Evolutionary conservation across 2,888 invertebrate genomes (phyloP), one percentile per base, ranked within the genome.

Genomic region (Drosophila stalkeri): DNA sequence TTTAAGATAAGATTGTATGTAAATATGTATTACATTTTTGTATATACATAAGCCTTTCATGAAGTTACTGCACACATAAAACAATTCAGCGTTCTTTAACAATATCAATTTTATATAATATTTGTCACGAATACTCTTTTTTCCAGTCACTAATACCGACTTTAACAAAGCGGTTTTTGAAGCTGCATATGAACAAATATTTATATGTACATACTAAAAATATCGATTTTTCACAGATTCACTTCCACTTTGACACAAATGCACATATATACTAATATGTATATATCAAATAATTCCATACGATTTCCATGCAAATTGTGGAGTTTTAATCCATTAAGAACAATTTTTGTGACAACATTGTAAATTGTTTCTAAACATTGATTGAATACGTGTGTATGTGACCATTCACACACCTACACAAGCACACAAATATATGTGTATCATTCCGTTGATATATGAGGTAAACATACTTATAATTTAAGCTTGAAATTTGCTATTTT

Each of bases 151-250:
- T 18, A 23, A 16, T 18, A 12, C 37, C 16, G 44, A 31, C 37
- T 55, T 68, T 18, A 9, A 47, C 18, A 18, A 41, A 69, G 56
- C 39, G 47, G 44, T 49, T 47, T 55, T 35, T 20, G 20, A 37
- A 57, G 18, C 39, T 39, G 18, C 27, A 51, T 67, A 44, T 47
- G 31, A 43, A 56, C 37, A 60, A 37, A 39, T n/a, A 60, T 60
- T 20, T 43, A 78, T 14, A 72, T 64, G 60, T 78, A 77, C 60
- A 62, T 70, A 76, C 64, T 65, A 65, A 71, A 62, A 76, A 56
- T 80, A 77, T 81, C 81, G 81, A 78, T 78, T 81, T 81, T 78
- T 78, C 77, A 41, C 81, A 81, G 46, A 27, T 27, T 62, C 39
- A 65, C 43, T 46, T 51, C 49, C 41, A 60, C 20, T 63, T 63